Evolutionary conservation across 2,888 invertebrate species (phyloP).

Genomic region (Caenorhabditis japonica): DNA sequence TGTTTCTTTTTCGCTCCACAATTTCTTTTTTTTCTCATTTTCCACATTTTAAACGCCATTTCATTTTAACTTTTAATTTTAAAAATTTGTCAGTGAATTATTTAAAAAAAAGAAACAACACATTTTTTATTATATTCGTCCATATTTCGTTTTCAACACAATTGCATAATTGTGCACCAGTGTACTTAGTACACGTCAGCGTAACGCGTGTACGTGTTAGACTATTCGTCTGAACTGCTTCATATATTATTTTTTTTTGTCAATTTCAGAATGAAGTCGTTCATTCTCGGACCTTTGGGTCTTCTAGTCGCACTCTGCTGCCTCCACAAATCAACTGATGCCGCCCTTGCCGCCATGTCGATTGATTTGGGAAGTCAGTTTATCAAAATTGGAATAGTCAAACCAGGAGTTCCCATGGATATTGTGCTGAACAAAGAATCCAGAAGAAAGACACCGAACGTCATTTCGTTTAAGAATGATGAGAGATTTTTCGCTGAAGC

Average conservation of each 20-base stretch:
- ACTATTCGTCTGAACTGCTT: not conserved
- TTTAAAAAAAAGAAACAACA: too few relatives aligned
- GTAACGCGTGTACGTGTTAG: not conserved
- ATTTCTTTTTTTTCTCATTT: slow-evolving; percentile 8
- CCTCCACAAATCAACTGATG: slow-evolving; percentile 60
- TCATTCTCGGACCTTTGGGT: slow-evolving; percentile 35
- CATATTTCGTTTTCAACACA: not conserved
- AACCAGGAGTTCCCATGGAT: slow-evolving; percentile 99
- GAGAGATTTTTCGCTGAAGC: slow-evolving; percentile 93
- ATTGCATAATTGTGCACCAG: not conserved
- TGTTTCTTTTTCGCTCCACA: not conserved
- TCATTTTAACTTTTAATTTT: too few relatives aligned
- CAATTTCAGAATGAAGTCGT: slow-evolving; percentile 46
- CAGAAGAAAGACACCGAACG: slow-evolving; percentile 89
- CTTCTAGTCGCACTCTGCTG: slow-evolving; percentile 23
- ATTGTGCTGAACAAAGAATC: slow-evolving; percentile 93
- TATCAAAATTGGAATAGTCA: slow-evolving; percentile 84
- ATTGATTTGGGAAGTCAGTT: slow-evolving; percentile 96
- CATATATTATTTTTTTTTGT: not conserved
- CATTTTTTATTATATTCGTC: not conserved
- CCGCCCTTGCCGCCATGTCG: slow-evolving; percentile 89
- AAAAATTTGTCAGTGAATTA: too few relatives aligned
- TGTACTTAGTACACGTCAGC: slow-evolving; percentile 34
- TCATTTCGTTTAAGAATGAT: slow-evolving; percentile 88
- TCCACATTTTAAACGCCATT: not conserved